A percentile compares a stretch with the other conserved stretches of the same genome.
Conservation (phyloP, 2,888 invertebrate genomes). For the Epinotia bilunana region DNA sequence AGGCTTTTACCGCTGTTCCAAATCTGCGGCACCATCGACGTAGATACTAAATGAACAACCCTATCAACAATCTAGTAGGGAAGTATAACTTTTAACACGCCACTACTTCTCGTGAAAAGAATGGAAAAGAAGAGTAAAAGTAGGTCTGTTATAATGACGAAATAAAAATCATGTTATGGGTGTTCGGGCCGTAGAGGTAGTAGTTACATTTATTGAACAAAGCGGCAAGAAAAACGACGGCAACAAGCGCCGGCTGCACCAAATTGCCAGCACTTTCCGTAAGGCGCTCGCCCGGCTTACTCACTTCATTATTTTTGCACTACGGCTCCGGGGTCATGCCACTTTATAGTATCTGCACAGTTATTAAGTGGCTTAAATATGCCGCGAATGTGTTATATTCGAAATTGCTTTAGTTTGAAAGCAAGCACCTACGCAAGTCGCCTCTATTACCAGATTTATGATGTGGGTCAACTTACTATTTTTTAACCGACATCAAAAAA, state of each 20-base stretch:
- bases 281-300: constrained; percentile 39
- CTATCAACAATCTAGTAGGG: not conserved
- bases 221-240: constrained; percentile 76
- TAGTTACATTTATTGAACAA: constrained; percentile 74
- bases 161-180: constrained; percentile 65
- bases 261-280: constrained; percentile 72
- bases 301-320: constrained; percentile 48
- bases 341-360: constrained; percentile 33
- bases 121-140: constrained; percentile 28
- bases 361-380: constrained; percentile 40
- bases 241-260: constrained; percentile 76
- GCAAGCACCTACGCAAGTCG: not conserved
- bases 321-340: constrained; percentile 29
- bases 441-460: not conserved
- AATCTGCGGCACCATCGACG: no score
- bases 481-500: no score
- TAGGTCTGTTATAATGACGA: constrained; percentile 56
- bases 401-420: no score
- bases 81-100: not conserved
- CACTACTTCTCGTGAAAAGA: constrained; percentile 11
- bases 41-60: no score
- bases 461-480: no score
- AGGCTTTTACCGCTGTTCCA: no score
- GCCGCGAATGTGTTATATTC: constrained; percentile 7
- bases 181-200: constrained; percentile 60